These are phyloP conservation scores for Mythimna lalbum DNA, from an alignment of 2,888 invertebrate species.

Conservation along the genomic window DNA sequence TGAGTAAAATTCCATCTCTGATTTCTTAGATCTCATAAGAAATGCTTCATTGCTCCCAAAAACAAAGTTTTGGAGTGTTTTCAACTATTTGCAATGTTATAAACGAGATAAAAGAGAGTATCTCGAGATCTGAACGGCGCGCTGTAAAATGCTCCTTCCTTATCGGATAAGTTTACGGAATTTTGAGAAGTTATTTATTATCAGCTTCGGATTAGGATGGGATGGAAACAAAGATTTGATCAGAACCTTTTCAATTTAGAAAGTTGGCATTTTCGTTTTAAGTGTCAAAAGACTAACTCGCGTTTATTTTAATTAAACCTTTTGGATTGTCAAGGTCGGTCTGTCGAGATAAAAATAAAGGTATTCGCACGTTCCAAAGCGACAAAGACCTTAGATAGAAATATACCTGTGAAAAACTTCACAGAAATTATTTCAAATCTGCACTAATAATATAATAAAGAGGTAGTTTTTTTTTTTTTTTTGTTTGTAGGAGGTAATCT, in stretches of 20 bases:
- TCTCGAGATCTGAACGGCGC: conserved; percentile 32
- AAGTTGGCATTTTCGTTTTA: not conserved
- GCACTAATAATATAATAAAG: too few species aligned
- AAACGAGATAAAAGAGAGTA: conserved; percentile 53
- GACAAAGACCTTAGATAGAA: too few species aligned
- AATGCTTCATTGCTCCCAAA: conserved; percentile 45
- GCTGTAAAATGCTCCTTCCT: conserved; percentile 29
- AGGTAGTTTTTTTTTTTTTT: too few species aligned
- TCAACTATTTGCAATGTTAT: conserved; percentile 59
- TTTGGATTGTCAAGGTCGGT: too few species aligned
- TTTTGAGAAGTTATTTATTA: conserved; percentile 35
- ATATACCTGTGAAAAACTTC: too few species aligned
- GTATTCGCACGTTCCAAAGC: too few species aligned
- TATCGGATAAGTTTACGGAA: conserved; percentile 29
- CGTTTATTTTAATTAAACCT: too few species aligned
- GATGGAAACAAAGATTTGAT: conserved; percentile 20
- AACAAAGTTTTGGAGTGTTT: conserved; percentile 51
- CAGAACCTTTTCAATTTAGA: conserved; percentile 18
- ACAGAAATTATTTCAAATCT: too few species aligned
- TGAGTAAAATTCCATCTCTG: conserved; percentile 44
- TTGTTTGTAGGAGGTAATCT: too few species aligned
- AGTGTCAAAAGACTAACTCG: not conserved
- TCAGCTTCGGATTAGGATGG: not conserved
- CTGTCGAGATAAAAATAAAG: too few species aligned
- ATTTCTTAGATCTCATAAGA: conserved; percentile 44